Conservation (phyloP, 2,888 invertebrate species). For the Rutpela maculata region DNA sequence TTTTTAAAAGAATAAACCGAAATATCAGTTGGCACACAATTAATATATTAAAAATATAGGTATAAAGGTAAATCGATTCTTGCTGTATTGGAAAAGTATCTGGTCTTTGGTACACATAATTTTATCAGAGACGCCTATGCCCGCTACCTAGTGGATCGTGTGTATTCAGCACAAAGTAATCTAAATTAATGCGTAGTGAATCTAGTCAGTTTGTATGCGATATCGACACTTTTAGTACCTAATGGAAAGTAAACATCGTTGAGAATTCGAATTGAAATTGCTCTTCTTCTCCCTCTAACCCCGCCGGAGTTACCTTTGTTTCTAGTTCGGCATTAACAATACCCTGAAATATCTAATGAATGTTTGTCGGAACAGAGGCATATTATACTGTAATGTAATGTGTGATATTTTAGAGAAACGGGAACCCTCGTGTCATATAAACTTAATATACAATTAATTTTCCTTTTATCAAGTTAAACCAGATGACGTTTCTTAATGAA, state of each 20-base stretch:
- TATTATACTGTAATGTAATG: conserved; percentile 27
- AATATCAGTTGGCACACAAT: not conserved
- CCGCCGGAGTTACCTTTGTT: conserved; percentile 45
- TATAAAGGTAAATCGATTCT: not conserved
- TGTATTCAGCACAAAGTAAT: conserved; percentile 68
- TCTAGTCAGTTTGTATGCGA: conserved; percentile 69
- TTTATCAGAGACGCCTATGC: conserved; percentile 20
- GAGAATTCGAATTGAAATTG: conserved; percentile 70
- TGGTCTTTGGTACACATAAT: not conserved
- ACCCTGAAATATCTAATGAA: conserved; percentile 67
- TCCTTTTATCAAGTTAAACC: conserved; percentile 64
- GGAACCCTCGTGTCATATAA: conserved; percentile 48
- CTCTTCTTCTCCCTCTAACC: conserved; percentile 60
- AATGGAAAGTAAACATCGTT: conserved; percentile 72
- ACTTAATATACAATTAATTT: conserved; percentile 64
- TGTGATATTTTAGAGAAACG: conserved; percentile 43
- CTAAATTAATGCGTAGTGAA: conserved; percentile 71
- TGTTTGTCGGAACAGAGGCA: conserved; percentile 65
- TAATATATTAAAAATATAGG: not conserved
- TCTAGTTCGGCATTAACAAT: conserved; percentile 34
- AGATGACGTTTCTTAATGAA: conserved; percentile 64
- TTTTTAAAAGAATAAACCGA: too few relatives aligned
- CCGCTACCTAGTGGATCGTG: conserved; percentile 41
- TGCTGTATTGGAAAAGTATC: not conserved
- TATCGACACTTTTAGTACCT: conserved; percentile 72